Evolutionary conservation across 1,140 invertebrate species (phyloP).

Genomic region (Arion vulgaris): DNA sequence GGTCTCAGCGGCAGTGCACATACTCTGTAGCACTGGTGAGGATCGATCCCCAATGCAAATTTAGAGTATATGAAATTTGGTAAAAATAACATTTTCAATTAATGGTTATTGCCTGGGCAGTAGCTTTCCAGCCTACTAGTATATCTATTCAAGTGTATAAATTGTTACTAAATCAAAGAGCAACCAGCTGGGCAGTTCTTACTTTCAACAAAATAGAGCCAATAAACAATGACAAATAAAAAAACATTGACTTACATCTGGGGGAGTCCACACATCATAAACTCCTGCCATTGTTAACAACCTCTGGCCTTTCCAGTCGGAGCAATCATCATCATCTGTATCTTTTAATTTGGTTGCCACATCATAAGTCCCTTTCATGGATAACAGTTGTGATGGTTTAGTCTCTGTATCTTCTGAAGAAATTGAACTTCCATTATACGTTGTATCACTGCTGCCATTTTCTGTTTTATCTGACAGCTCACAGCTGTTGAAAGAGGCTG

Average conservation of each 20-base stretch:
- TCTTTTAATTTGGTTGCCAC: neutral
- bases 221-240: neutral
- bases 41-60: too few relatives aligned
- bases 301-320: slow-evolving; percentile 78
- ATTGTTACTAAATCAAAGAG: too few relatives aligned
- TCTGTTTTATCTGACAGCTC: neutral
- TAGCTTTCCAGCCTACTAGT: too few relatives aligned
- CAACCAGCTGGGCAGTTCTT: too few relatives aligned
- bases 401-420: neutral
- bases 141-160: too few relatives aligned
- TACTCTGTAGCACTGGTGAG: too few relatives aligned
- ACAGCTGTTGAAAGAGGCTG: neutral
- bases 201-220: neutral
- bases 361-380: neutral
- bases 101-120: too few relatives aligned
- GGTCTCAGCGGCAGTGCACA: too few relatives aligned
- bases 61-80: too few relatives aligned
- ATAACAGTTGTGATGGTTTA: neutral
- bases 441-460: neutral
- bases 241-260: slow-evolving; percentile 65
- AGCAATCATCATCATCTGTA: neutral
- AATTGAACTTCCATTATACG: neutral
- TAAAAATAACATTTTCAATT: too few relatives aligned
- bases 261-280: slow-evolving; percentile 80
- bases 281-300: slow-evolving; percentile 85